Percentiles rank a stretch among this genome's conserved stretches.
These are phyloP conservation scores for Dendrophyllia cribrosa DNA, from an alignment of 64 coral and sea anemone genomes.

Conservation along the genomic window DNA sequence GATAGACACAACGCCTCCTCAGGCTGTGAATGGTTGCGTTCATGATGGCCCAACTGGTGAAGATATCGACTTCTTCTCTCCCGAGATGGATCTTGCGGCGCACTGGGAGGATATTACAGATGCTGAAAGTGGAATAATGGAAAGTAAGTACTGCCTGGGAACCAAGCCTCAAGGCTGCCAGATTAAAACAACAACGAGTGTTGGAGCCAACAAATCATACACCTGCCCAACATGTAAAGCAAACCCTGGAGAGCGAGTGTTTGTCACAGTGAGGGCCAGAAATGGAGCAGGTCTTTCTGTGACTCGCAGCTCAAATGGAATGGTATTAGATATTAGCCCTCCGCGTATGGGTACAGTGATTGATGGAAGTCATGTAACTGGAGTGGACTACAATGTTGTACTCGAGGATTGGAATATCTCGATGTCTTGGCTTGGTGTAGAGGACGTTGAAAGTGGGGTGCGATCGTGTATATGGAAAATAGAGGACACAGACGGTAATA, in stretches of 20 bases:
- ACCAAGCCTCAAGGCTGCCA: conserved; percentile 82
- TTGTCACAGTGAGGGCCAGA: conserved; percentile 63
- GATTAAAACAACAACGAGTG: conserved; percentile 42
- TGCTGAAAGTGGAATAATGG: conserved; percentile 74
- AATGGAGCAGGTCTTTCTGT: conserved; percentile 75
- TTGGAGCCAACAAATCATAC: conserved; percentile 58
- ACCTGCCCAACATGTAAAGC: conserved; percentile 42
- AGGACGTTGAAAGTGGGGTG: conserved; percentile 80
- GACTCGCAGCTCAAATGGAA: conserved; percentile 73
- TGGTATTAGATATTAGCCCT: conserved; percentile 68
- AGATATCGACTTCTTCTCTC: conserved; percentile 69
- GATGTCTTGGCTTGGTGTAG: conserved; percentile 76
- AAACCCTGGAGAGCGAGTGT: conserved; percentile 63
- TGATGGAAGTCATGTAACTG: conserved; percentile 55
- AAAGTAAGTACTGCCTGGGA: conserved; percentile 73
- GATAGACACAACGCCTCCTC: conserved; percentile 74
- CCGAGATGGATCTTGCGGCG: conserved; percentile 4
- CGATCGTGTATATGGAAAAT: conserved; percentile 69
- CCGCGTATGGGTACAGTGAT: conserved; percentile 69
- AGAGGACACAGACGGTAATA: conserved; percentile 9
- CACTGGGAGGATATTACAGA: conserved; percentile 75
- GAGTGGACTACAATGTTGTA: conserved; percentile 62
- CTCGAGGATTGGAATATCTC: conserved; percentile 80
- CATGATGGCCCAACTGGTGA: conserved; percentile 32
- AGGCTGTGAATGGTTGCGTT: conserved; percentile 30